Evolutionary conservation across 2,888 invertebrate species (phyloP), one percentile per base, ranked within the genome.

Genomic region (Trissoscelio sp.): DNA sequence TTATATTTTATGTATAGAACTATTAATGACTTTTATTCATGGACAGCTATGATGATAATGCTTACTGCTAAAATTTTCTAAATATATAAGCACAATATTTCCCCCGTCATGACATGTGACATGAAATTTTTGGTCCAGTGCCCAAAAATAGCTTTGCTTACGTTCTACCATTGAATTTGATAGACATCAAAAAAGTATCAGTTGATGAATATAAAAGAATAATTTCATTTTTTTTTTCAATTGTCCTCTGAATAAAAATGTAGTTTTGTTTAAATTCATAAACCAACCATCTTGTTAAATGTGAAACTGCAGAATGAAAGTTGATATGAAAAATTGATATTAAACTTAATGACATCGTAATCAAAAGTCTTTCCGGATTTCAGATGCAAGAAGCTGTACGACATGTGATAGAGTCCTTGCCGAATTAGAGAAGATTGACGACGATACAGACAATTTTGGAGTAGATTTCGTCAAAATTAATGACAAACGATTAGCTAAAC

Each of bases 391-490:
- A 92, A 97, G 97, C 93, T 97, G 97, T 92, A 95, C 96, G 90
- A 97, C 97, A 89, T 97, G 97, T 93, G 97, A 97, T 93, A 96
- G 96, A 92, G 97, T 97, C 90, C 93, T 97, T 92, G 96, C 95
- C 88, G 97, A 97, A 92, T 93, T 97, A 91, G 97, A 97, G 93
- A 97, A 97, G 92, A 97, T 98, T 91, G 97, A 97, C 93, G 97
- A 97, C 93, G 97, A 98, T 93, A 97, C 97, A 86, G 97, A 97
- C 93, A 95, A 96, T 69, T 97, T 97, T 92, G 97, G 97, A 89
- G 97, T 98, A 88, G 97, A 97, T 93, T 97, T 98, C 93, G 97
- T 98, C 88, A 98, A 97, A 93, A 97, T 97, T 92, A 97, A 97
- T 94, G 97, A 98, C 93, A 97, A 97, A 94, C 95, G 97, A 93